Base-by-base conservation (phyloP, 1,140 invertebrate genomes). In the Drosophila bocki region DNA sequence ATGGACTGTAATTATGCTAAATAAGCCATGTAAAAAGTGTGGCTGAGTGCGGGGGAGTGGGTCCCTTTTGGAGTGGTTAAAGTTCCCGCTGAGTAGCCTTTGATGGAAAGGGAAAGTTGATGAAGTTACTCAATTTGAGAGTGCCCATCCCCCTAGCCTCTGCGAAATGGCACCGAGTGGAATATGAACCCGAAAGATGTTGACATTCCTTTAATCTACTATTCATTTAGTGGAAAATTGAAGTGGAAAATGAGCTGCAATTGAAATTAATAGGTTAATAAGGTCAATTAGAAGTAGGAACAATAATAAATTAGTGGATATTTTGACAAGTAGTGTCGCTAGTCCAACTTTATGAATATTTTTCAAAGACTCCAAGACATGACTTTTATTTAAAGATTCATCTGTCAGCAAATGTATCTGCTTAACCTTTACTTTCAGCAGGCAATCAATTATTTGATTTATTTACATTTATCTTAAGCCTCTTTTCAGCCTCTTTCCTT, bases 1-100 rank as follows among this genome's bases (percentile, higher is more conserved):
- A 87, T 87, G 84, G 84, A 88, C 85, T 84, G 84, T 84, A 87
- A 87, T 87, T 87, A 87, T 87, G 84, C 84, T 87, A 87, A 87
- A 88, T 88, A 87, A 88, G 84, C 74, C 84, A 80, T 84, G 77
- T 75, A 76, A 69, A 87, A 84, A 88, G 75, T 71, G 75, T 78
- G 72, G 64, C 70, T 53, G 35, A 48, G 48, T 47, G 69, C 17
- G 67, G 42, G 56, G 61, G 15, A 37, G 72, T 48, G 74, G 53
- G 54, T 60, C 53, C 69, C 32, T 44, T 59, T 71, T 50, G 45
- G 69, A 72, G 53, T 71, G 69, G 67, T 50, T 42, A 50, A 39
- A 45, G 54, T 44, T 72, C 70, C 70, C 39, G 54, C 54, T 72
- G 45, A 51, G 69, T 72, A 42, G 53, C 69, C 41, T 72, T 59